Evolutionary conservation across 2,888 invertebrate species (phyloP).

Genomic region (Philonicus albiceps): DNA sequence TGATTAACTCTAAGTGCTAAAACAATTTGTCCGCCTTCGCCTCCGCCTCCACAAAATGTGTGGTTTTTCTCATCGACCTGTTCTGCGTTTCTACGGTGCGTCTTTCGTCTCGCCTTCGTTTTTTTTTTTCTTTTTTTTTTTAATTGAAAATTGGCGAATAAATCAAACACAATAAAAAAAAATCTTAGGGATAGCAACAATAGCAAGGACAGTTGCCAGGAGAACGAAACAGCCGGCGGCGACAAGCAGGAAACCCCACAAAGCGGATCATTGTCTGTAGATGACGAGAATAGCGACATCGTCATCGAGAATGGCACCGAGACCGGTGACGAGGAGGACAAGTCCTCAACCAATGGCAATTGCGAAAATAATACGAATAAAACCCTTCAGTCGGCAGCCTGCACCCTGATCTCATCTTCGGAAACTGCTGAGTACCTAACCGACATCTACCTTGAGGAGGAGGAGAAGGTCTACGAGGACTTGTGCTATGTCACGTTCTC

Average conservation of each 20-base stretch:
- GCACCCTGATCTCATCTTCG: slow-evolving; percentile 54
- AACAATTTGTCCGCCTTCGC: not conserved
- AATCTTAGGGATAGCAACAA: slow-evolving; percentile 52
- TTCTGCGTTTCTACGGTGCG: not conserved
- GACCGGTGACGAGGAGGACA: slow-evolving; percentile 52
- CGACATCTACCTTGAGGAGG: slow-evolving; percentile 64
- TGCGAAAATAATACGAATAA: slow-evolving; percentile 12
- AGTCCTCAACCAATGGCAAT: slow-evolving; percentile 24
- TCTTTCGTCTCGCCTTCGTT: not conserved
- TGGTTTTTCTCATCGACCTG: not conserved
- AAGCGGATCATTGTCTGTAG: slow-evolving; percentile 59
- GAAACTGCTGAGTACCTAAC: slow-evolving; percentile 59
- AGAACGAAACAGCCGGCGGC: slow-evolving; percentile 53
- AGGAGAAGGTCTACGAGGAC: slow-evolving; percentile 88
- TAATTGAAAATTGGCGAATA: not conserved
- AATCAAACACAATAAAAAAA: not conserved
- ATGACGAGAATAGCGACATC: slow-evolving; percentile 62
- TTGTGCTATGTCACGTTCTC: slow-evolving; percentile 86
- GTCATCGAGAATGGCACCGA: slow-evolving; percentile 59
- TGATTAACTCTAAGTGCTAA: slow-evolving; percentile 29
- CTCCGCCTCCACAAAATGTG: not conserved
- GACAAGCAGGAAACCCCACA: slow-evolving; percentile 47
- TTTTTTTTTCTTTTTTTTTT: too few species aligned
- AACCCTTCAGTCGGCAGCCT: slow-evolving; percentile 57
- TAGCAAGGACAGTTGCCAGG: slow-evolving; percentile 55